phyloP scores from a whole-genome alignment of 2,113 vertebrate genomes.

The Malurus elegans region DNA sequence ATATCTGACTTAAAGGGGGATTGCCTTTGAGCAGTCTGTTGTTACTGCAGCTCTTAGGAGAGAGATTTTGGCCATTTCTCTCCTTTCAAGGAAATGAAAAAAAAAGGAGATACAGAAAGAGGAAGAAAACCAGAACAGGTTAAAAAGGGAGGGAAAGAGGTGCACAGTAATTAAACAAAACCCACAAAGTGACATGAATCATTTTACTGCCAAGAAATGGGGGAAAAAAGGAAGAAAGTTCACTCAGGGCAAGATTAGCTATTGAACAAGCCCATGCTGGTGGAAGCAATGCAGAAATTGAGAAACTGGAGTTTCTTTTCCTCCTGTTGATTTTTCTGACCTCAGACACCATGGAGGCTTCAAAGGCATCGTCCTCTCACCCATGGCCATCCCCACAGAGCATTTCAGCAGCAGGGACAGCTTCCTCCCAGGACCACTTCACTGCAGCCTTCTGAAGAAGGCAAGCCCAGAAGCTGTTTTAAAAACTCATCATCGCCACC shows the following conservation, averaged over 20 bases:
- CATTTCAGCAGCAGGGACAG: neutral
- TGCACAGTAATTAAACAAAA: neutral
- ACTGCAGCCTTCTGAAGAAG: neutral
- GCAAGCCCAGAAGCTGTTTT: neutral
- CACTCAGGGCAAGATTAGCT: neutral
- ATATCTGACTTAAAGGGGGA: neutral
- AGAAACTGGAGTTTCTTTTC: neutral
- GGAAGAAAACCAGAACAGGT: neutral
- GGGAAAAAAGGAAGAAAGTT: rapidly evolving
- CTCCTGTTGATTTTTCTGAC: neutral
- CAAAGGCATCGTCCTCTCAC: neutral
- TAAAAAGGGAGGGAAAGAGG: neutral
- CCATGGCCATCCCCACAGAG: neutral
- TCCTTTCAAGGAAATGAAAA: neutral
- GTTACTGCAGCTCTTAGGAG: neutral
- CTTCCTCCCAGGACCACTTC: neutral
- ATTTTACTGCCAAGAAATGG: neutral
- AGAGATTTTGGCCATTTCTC: neutral
- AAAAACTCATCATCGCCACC: neutral
- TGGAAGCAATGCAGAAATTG: neutral
- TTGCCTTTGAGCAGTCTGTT: neutral
- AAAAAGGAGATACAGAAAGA: neutral
- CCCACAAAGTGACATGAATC: neutral
- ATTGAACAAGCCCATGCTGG: neutral
- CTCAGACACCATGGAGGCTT: neutral